phyloP scores from a whole-genome alignment of 2,797 vertebrate species.

The Spondyliosoma cantharus region DNA sequence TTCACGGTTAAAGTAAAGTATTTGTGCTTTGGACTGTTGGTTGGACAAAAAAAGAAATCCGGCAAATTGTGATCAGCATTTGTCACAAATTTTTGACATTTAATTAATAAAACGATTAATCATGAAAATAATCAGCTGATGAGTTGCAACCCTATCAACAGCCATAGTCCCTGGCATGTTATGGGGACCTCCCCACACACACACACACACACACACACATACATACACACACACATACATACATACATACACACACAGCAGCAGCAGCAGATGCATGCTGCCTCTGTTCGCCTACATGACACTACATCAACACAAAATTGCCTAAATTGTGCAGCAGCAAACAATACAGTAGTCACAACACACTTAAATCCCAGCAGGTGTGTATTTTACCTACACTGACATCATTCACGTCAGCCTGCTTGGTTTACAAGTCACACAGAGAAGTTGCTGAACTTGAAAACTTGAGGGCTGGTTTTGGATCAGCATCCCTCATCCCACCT shows the following conservation, averaged over 20 bases:
- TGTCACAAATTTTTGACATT: too few relatives aligned
- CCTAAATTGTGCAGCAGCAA: neutral
- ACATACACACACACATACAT: neutral
- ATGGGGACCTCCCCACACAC: too few relatives aligned
- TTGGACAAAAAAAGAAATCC: too few relatives aligned
- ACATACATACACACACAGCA: constrained; percentile 3
- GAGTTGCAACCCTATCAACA: neutral
- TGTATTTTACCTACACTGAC: constrained; percentile 3
- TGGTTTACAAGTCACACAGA: constrained; percentile 10
- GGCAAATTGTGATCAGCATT: too few relatives aligned
- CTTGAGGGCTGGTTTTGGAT: constrained; percentile 31
- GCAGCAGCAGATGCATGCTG: neutral
- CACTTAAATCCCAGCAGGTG: constrained; percentile 26
- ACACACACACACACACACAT: constrained; percentile 4
- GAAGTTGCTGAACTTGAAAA: constrained; percentile 50
- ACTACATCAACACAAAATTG: neutral
- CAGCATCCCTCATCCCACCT: neutral
- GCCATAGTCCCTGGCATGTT: neutral
- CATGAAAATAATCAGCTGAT: too few relatives aligned
- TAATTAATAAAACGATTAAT: too few relatives aligned
- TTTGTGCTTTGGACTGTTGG: too few relatives aligned
- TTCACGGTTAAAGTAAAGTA: too few relatives aligned
- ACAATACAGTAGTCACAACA: neutral
- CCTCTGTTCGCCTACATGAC: neutral
- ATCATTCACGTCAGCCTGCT: neutral